A percentile compares a stretch with the other conserved stretches of the same genome.
phyloP scores from a whole-genome alignment of 2,797 vertebrate genomes.

The Astyanax mexicanus region DNA sequence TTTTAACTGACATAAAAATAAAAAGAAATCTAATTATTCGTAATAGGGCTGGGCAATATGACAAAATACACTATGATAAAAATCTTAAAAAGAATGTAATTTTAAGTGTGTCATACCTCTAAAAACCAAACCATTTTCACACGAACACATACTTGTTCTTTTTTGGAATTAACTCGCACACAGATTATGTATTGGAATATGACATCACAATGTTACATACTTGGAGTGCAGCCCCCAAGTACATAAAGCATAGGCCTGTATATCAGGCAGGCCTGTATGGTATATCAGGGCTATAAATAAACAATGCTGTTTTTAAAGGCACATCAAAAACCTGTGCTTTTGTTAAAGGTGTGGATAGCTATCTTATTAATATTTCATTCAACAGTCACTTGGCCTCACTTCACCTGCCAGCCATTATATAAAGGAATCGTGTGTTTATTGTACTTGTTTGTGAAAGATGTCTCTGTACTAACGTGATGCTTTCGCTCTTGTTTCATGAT shows the following conservation, averaged over 20 bases:
- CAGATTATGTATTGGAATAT: no score
- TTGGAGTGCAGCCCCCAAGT: slow-evolving; percentile 15
- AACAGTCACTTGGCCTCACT: not conserved
- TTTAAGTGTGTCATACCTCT: no score
- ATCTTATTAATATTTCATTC: not conserved
- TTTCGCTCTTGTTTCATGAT: slow-evolving; percentile 22
- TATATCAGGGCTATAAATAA: not conserved
- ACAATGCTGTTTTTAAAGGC: not conserved
- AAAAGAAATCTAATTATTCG: no score
- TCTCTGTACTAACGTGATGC: not conserved
- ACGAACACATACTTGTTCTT: no score
- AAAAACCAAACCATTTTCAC: no score
- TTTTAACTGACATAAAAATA: no score
- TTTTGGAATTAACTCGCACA: no score
- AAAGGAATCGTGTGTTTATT: not conserved
- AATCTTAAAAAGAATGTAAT: no score
- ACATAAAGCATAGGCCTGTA: not conserved
- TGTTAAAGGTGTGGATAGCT: not conserved
- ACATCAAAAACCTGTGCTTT: not conserved
- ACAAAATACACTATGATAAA: no score
- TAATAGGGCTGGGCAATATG: no score
- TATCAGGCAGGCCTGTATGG: not conserved
- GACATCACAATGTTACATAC: no score
- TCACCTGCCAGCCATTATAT: not conserved
- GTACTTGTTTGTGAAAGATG: not conserved